Percentiles rank a stretch among this genome's conserved stretches.
Evolutionary conservation across 2,888 invertebrate species (phyloP).

Genomic region (Marasmarcha lunaedactyla): DNA sequence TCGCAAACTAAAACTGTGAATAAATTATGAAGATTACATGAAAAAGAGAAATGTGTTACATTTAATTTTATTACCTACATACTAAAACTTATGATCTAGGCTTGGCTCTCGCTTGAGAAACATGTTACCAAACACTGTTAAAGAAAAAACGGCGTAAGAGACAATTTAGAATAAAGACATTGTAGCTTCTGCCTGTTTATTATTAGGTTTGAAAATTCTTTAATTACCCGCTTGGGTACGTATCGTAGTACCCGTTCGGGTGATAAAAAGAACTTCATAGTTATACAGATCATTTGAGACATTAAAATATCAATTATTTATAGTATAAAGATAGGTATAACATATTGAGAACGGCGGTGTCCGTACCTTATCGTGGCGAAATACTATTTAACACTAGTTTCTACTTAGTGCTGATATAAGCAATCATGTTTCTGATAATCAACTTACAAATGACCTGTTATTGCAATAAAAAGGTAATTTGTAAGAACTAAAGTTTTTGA

Average conservation of each 20-base stretch:
- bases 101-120: slow-evolving; percentile 56
- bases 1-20: slow-evolving; percentile 63
- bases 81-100: slow-evolving; percentile 65
- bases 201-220: too few relatives aligned
- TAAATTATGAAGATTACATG: slow-evolving; percentile 69
- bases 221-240: too few relatives aligned
- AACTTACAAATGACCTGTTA: too few relatives aligned
- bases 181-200: too few relatives aligned
- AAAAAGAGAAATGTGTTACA: slow-evolving; percentile 70
- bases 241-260: slow-evolving; percentile 23
- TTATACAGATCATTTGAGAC: slow-evolving; percentile 68
- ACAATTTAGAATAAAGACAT: too few relatives aligned
- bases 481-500: too few relatives aligned
- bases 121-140: slow-evolving; percentile 42
- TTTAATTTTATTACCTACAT: slow-evolving; percentile 65
- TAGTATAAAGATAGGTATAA: slow-evolving; percentile 53
- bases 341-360: slow-evolving; percentile 38
- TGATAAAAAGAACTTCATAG: slow-evolving; percentile 31
- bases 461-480: too few relatives aligned
- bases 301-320: slow-evolving; percentile 70
- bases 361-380: slow-evolving; percentile 9
- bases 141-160: too few relatives aligned
- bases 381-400: slow-evolving; percentile 6
- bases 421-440: background rate
- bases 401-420: background rate